Evolutionary conservation across 2,797 vertebrate species (phyloP).

Genomic region (Pteronotus mesoamericanus): DNA sequence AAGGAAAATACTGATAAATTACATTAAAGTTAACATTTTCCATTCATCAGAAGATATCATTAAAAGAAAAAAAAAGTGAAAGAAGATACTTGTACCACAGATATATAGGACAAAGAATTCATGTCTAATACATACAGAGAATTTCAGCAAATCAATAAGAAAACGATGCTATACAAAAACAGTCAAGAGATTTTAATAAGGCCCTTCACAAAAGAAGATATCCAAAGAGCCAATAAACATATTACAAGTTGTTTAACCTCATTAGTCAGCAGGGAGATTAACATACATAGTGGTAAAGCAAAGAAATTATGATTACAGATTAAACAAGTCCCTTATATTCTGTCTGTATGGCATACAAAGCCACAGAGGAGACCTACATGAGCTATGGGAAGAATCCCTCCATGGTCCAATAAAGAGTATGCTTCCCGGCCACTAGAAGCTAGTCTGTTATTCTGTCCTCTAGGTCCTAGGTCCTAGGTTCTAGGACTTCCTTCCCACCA

Average conservation of each 20-base stretch:
- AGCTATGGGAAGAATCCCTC: background rate
- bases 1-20: background rate
- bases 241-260: background rate
- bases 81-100: background rate
- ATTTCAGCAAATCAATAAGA: background rate
- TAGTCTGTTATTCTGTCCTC: background rate
- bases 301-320: background rate
- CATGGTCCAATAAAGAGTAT: background rate
- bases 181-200: background rate
- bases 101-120: background rate
- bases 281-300: background rate
- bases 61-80: background rate
- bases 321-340: background rate
- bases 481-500: background rate
- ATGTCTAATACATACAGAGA: background rate
- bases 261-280: background rate
- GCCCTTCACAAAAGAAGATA: background rate
- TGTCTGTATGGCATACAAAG: background rate
- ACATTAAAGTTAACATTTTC: background rate
- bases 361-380: background rate
- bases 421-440: background rate
- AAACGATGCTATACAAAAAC: background rate
- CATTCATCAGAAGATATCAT: background rate
- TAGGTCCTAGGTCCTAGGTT: background rate
- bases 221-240: background rate